Percentiles rank a stretch among this genome's conserved stretches.
phyloP scores from a whole-genome alignment of 1,140 invertebrate species.

The Drosophila albomicans region DNA sequence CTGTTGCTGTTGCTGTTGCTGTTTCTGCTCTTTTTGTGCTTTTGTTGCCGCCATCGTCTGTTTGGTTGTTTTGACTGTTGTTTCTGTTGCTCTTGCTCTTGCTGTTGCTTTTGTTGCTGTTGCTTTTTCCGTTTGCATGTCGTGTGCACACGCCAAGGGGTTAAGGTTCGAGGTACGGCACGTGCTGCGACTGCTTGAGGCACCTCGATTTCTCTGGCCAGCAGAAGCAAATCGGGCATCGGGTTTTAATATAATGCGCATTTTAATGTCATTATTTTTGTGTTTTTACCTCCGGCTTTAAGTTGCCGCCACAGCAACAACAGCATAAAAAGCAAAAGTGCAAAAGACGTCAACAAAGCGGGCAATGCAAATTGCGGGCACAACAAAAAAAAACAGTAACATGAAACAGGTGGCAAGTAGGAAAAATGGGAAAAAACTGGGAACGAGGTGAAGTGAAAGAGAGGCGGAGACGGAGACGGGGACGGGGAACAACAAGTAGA shows the following conservation, averaged over 20 bases:
- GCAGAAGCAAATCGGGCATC: slow-evolving; percentile 49
- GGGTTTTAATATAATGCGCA: slow-evolving; percentile 69
- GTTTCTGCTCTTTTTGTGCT: slow-evolving; percentile 40
- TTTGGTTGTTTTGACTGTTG: slow-evolving; percentile 49
- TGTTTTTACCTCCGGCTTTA: slow-evolving; percentile 17
- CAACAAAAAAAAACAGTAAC: slow-evolving; percentile 28
- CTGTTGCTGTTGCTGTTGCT: slow-evolving; percentile 41
- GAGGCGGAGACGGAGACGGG: too few relatives aligned
- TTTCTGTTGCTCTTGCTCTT: slow-evolving; percentile 48
- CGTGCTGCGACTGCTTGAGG: slow-evolving; percentile 47
- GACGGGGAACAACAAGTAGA: slow-evolving; percentile 1
- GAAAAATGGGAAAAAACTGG: background rate
- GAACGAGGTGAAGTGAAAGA: background rate
- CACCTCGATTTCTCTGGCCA: slow-evolving; percentile 21
- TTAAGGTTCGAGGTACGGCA: slow-evolving; percentile 64
- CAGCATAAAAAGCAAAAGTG: slow-evolving; percentile 60
- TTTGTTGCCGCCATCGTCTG: slow-evolving; percentile 53
- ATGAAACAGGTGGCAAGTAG: slow-evolving; percentile 22
- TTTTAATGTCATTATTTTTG: slow-evolving; percentile 77
- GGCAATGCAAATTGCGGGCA: slow-evolving; percentile 57
- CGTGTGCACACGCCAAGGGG: slow-evolving; percentile 70
- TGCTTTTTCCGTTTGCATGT: slow-evolving; percentile 53
- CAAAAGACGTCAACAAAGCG: slow-evolving; percentile 56
- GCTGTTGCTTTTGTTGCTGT: slow-evolving; percentile 62
- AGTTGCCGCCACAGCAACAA: slow-evolving; percentile 10